Evolutionary conservation across 2,113 vertebrate genomes (phyloP).

Genomic region (Carassius carassius): DNA sequence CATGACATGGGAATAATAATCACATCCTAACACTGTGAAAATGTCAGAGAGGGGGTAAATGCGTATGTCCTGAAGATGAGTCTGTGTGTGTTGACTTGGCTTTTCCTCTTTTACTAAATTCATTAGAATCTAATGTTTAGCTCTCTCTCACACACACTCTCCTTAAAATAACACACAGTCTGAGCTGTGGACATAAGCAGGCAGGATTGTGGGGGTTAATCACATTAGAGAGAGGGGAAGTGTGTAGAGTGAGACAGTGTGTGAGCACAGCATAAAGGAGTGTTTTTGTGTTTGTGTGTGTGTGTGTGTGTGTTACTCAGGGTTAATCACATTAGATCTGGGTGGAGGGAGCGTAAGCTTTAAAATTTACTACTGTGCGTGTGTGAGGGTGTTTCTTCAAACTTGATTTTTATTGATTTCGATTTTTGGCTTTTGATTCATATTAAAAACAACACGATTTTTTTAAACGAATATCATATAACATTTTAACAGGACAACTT

Average conservation of each 20-base stretch:
- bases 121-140: not conserved
- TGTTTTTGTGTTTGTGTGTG: conserved; percentile 9
- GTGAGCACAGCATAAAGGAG: not conserved
- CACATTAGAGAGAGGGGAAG: conserved; percentile 49
- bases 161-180: conserved; percentile 32
- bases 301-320: conserved; percentile 1
- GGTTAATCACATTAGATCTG: conserved; percentile 72
- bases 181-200: conserved; percentile 29
- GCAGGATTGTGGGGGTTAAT: conserved; percentile 50
- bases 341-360: conserved; percentile 55
- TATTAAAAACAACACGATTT: not conserved
- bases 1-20: not conserved
- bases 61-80: not conserved
- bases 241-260: conserved; percentile 23
- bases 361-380: conserved; percentile 42
- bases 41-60: not conserved
- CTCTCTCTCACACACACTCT: not conserved
- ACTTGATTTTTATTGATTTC: conserved; percentile 14
- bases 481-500: not conserved
- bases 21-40: not conserved
- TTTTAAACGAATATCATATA: not conserved
- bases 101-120: conserved; percentile 1
- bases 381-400: conserved; percentile 34
- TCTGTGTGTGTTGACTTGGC: not conserved
- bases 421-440: not conserved